phyloP scores from a whole-genome alignment of 2,888 invertebrate species.

The Latheticus oryzae region DNA sequence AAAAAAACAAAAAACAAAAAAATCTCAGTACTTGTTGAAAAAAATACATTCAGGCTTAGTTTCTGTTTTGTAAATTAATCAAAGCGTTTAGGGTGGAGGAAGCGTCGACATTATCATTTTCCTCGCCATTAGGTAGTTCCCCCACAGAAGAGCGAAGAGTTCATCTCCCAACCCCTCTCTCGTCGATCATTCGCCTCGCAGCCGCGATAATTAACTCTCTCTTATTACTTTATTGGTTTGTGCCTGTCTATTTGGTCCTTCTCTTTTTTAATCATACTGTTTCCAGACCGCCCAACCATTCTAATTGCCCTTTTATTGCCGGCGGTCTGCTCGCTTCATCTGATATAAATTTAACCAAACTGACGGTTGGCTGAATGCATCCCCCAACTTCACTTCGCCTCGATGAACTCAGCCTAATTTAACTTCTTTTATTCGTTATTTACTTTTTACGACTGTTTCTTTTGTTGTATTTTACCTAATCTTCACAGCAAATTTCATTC shows the following conservation, averaged over 20 bases:
- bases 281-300: constrained; percentile 64
- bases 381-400: constrained; percentile 44
- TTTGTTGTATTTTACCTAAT: constrained; percentile 46
- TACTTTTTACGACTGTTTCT: constrained; percentile 48
- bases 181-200: constrained; percentile 41
- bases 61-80: constrained; percentile 3
- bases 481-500: constrained; percentile 25
- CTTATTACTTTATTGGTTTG: constrained; percentile 66
- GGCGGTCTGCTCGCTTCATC: constrained; percentile 62
- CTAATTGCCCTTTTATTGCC: constrained; percentile 66
- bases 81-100: background rate
- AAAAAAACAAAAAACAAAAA: too few species aligned
- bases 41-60: constrained; percentile 1
- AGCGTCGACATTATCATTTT: constrained; percentile 44
- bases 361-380: constrained; percentile 58
- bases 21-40: background rate
- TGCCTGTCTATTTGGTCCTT: constrained; percentile 64
- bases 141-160: constrained; percentile 34
- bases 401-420: constrained; percentile 51
- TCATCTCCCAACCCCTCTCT: constrained; percentile 26
- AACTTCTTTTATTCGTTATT: constrained; percentile 56
- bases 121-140: constrained; percentile 46
- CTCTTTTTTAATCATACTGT: constrained; percentile 66
- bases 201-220: constrained; percentile 64
- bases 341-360: constrained; percentile 63